Conservation (phyloP, 2,888 invertebrate genomes). For the Panzeria rudis region DNA sequence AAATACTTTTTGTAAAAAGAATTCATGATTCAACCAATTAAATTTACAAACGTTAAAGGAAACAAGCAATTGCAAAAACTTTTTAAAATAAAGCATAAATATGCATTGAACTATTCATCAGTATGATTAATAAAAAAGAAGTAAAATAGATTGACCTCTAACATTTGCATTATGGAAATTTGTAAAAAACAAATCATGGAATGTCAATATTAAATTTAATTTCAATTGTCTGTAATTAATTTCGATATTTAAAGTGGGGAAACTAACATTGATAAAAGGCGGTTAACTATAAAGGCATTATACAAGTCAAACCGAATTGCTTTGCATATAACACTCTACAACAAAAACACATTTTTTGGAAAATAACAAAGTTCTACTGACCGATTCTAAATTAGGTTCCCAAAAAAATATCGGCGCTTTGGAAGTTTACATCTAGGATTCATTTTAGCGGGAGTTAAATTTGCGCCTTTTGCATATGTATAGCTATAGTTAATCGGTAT, state of each 20-base stretch:
- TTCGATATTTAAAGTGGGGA: neutral
- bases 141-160: slow-evolving; percentile 43
- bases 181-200: neutral
- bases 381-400: too few relatives aligned
- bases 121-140: slow-evolving; percentile 17
- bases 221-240: slow-evolving; percentile 3
- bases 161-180: slow-evolving; percentile 18
- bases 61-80: neutral
- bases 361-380: too few relatives aligned
- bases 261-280: neutral
- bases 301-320: too few relatives aligned
- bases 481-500: too few relatives aligned
- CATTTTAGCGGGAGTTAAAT: too few relatives aligned
- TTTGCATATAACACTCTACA: too few relatives aligned
- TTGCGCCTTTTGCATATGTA: too few relatives aligned
- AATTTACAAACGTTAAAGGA: slow-evolving; percentile 18
- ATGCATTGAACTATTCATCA: slow-evolving; percentile 5
- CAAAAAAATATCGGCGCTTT: too few relatives aligned
- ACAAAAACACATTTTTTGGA: too few relatives aligned
- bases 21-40: slow-evolving; percentile 29
- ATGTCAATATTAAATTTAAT: slow-evolving; percentile 19
- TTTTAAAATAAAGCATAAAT: neutral
- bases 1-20: neutral
- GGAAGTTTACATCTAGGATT: too few relatives aligned
- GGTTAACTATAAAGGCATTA: neutral